Conservation (phyloP, 2,888 invertebrate species). For the Stegophylla sp. region DNA sequence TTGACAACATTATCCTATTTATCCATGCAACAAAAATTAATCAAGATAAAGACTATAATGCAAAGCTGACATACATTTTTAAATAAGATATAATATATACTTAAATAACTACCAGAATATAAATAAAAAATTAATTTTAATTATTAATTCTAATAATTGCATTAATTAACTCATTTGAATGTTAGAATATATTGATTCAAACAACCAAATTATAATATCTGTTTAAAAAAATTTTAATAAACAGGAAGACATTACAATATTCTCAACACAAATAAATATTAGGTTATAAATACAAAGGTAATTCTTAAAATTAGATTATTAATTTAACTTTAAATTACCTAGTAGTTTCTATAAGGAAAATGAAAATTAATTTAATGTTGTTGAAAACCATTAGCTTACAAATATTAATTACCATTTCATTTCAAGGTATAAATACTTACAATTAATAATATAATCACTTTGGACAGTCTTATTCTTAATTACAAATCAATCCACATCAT, state of each 20-base stretch:
- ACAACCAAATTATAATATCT: not conserved
- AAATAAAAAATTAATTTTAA: not conserved
- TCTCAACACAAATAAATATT: not conserved
- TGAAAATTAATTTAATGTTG: too few species aligned
- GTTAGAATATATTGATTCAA: not conserved
- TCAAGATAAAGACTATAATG: not conserved
- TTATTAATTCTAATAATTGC: not conserved
- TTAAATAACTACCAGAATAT: not conserved
- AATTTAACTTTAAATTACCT: too few species aligned
- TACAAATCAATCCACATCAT: conserved; percentile 47
- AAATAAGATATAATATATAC: not conserved
- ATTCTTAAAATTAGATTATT: too few species aligned
- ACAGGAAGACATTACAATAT: not conserved
- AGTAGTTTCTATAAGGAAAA: too few species aligned
- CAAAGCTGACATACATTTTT: not conserved
- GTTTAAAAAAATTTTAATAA: not conserved
- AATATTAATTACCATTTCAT: too few species aligned
- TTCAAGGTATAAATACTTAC: not conserved
- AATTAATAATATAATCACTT: not conserved
- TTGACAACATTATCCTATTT: not conserved
- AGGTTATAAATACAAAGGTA: not conserved
- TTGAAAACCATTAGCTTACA: not conserved
- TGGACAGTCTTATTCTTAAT: not conserved
- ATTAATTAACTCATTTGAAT: too few species aligned
- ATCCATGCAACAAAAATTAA: not conserved